These are phyloP conservation scores for Steatocranus sp. DNA, from an alignment of 2,797 vertebrate species.

Conservation along the genomic window DNA sequence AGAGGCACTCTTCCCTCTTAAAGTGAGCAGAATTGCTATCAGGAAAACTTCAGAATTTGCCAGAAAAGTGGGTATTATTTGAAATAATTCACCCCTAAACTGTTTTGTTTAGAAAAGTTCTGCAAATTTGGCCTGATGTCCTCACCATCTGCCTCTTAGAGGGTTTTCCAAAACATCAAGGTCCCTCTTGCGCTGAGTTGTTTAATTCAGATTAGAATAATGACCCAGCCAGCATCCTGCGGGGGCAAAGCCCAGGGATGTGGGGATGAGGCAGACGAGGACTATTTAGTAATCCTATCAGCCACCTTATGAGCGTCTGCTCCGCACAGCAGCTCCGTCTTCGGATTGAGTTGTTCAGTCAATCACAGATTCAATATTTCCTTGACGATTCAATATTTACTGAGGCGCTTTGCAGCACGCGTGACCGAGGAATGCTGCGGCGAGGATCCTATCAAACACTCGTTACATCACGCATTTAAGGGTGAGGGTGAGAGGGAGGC, in stretches of 20 bases:
- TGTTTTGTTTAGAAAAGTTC: slow-evolving; percentile 27
- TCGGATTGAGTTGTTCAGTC: slow-evolving; percentile 62
- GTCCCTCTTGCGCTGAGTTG: slow-evolving; percentile 5
- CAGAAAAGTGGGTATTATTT: slow-evolving; percentile 24
- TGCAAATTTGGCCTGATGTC: slow-evolving; percentile 18
- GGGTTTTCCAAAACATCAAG: slow-evolving; percentile 11
- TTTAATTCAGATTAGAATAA: slow-evolving; percentile 48
- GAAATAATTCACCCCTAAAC: slow-evolving; percentile 31
- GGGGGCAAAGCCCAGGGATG: slow-evolving; percentile 2
- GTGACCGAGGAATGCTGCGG: slow-evolving; percentile 17
- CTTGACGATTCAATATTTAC: slow-evolving; percentile 63
- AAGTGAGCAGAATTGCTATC: slow-evolving; percentile 36
- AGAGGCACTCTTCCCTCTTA: slow-evolving; percentile 26
- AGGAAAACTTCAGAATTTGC: slow-evolving; percentile 35
- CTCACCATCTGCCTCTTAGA: slow-evolving; percentile 14
- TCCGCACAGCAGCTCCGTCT: slow-evolving; percentile 34
- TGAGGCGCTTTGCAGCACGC: slow-evolving; percentile 22
- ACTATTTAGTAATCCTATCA: slow-evolving; percentile 62
- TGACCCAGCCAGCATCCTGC: slow-evolving; percentile 30
- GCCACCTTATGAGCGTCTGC: slow-evolving; percentile 30
- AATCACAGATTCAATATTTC: slow-evolving; percentile 69
- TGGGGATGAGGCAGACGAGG: slow-evolving; percentile 18
- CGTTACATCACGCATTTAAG: slow-evolving; percentile 36
- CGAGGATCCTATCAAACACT: slow-evolving; percentile 41
- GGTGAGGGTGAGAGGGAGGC: not conserved